Evolutionary conservation across 2,797 vertebrate species (phyloP), one percentile per base, ranked within the genome.

Genomic region (Melopsittacus undulatus): DNA sequence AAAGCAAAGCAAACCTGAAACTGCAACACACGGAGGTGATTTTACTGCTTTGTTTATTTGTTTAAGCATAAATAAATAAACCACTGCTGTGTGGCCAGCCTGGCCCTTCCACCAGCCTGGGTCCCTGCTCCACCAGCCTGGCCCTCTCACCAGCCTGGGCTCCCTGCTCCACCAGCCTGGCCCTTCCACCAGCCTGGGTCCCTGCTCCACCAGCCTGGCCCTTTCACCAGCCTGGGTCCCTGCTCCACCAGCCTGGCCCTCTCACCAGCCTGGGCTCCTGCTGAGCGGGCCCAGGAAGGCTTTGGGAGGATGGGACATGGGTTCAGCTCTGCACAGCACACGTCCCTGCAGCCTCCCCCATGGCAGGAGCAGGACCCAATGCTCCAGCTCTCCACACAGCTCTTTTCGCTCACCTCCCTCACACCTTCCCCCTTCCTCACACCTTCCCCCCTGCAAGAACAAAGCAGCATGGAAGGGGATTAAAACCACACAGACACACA

Each of bases 21-120:
- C 2, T 6, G 8, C 34, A 49, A 5, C 43, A 4, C 19, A 42
- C 38, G 0, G 0, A 43, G 27, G 20, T 8, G 15, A 34, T 23
- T 38, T 74, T 32, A 51, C 54, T 79, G 46, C 4, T 84, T 66
- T 40, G 38, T 45, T 89, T 69, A 51, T 75, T 89, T 69, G 54
- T 75, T 89, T 63, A 77, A 63, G 11, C 4, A 1, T 13, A n/a
- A 29, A 2, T 1, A 13, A 32, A 67, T 26, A 32, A 79, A 34
- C 7, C 8, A 4, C 22, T 21, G 56, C 77, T 22, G 64, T 0
- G 3, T 23, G 52, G 66, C 56, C 49, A 36, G 38, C 4, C 61
- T 27, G 56, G 36, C n/a, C 43, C 11, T 54, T 16, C 49, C 45
- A n/a, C 24, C 30, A 18, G 70, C 42, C 38, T 5, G 38, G 68